A percentile compares a stretch with the other conserved stretches of the same genome.
Evolutionary conservation across 2,113 vertebrate genomes (phyloP).

Genomic region (Gasterosteus aculeatus): DNA sequence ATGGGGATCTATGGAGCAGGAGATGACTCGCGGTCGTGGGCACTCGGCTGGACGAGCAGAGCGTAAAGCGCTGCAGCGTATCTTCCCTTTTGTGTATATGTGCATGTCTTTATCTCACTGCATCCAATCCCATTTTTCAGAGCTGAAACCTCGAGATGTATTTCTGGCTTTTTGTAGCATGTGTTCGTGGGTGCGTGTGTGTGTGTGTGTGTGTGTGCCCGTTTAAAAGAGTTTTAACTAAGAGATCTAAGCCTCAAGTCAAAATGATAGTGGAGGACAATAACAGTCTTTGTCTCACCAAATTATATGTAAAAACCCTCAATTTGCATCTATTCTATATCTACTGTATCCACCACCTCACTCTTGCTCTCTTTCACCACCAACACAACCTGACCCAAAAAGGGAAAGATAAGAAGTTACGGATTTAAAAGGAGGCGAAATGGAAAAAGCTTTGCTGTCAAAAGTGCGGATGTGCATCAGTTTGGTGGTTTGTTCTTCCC

Average conservation of each 20-base stretch:
- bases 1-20: conserved; percentile 36
- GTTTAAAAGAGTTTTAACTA: conserved; percentile 34
- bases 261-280: conserved; percentile 60
- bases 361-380: conserved; percentile 21
- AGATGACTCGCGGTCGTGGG: conserved; percentile 47
- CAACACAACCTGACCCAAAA: conserved; percentile 53
- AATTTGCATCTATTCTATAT: conserved; percentile 50
- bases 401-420: conserved; percentile 46
- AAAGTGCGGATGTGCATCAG: not conserved
- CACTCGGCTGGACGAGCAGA: conserved; percentile 27
- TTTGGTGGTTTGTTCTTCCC: conserved; percentile 14
- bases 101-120: conserved; percentile 71
- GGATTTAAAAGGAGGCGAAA: conserved; percentile 34
- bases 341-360: conserved; percentile 26
- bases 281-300: conserved; percentile 66
- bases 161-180: conserved; percentile 30
- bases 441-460: conserved; percentile 23
- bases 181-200: not conserved
- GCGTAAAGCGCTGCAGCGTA: conserved; percentile 1
- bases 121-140: conserved; percentile 62
- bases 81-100: conserved; percentile 54
- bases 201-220: conserved; percentile 1
- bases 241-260: conserved; percentile 55
- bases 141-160: conserved; percentile 54
- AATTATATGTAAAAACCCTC: conserved; percentile 62